phyloP scores from a whole-genome alignment of 2,888 invertebrate species.

The Noctua janthe region DNA sequence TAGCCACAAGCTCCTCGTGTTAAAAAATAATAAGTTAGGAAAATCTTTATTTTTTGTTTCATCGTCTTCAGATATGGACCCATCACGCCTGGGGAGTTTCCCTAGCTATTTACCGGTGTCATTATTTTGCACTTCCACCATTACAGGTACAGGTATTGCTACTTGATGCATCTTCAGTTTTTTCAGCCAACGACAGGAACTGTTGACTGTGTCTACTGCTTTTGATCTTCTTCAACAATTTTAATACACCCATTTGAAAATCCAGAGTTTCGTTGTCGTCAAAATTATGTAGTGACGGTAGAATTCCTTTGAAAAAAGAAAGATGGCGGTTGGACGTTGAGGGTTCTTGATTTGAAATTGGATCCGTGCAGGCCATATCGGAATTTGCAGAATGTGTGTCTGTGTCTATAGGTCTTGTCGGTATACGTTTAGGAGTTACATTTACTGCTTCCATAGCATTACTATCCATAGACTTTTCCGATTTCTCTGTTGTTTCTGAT shows the following conservation, averaged over 20 bases:
- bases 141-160: neutral
- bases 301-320: constrained; percentile 21
- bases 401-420: too few relatives aligned
- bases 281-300: constrained; percentile 15
- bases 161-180: constrained; percentile 16
- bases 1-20: too few relatives aligned
- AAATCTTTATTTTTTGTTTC: too few relatives aligned
- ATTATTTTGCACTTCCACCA: neutral
- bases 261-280: constrained; percentile 30
- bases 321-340: constrained; percentile 16
- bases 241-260: constrained; percentile 35
- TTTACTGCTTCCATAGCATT: too few relatives aligned
- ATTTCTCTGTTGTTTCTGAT: too few relatives aligned
- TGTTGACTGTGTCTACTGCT: too few relatives aligned
- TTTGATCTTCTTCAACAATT: constrained; percentile 15
- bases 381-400: neutral
- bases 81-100: neutral
- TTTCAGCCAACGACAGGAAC: neutral
- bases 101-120: neutral
- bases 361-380: neutral
- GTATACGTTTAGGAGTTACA: too few relatives aligned
- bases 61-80: neutral
- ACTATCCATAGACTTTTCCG: too few relatives aligned
- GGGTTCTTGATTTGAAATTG: neutral
- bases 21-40: too few relatives aligned